A percentile compares a stretch with the other conserved stretches of the same genome.
Conservation (phyloP, 2,113 vertebrate species). For the Tetrao urogallus region DNA sequence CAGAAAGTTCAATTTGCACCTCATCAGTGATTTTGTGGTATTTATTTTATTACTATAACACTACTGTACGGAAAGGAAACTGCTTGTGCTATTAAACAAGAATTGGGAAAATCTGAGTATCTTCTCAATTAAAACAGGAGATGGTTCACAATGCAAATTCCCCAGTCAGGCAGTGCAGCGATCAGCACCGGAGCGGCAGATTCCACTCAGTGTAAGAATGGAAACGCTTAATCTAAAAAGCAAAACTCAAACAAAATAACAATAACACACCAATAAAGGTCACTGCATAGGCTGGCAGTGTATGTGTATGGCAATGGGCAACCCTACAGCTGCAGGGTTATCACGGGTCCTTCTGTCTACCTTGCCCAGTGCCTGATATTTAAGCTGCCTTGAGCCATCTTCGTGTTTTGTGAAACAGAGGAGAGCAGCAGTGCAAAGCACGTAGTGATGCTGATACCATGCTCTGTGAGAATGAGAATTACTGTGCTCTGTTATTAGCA, state of each 20-base stretch:
- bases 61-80: conserved; percentile 68
- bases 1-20: conserved; percentile 81
- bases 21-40: conserved; percentile 79
- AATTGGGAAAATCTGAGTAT: conserved; percentile 55
- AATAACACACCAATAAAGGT: neutral
- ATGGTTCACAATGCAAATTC: conserved; percentile 38
- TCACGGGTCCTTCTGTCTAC: neutral
- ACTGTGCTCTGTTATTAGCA: neutral
- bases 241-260: neutral
- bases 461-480: neutral
- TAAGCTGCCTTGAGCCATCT: neutral
- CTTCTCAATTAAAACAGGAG: conserved; percentile 74
- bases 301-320: neutral
- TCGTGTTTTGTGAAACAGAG: neutral
- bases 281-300: conserved; percentile 30
- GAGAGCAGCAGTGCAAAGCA: neutral
- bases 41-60: conserved; percentile 81
- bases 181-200: conserved; percentile 18
- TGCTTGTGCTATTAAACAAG: conserved; percentile 73
- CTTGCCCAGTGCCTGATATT: neutral
- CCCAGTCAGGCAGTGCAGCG: conserved; percentile 46
- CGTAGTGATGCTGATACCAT: neutral
- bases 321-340: neutral
- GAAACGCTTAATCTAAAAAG: conserved; percentile 42
- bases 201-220: conserved; percentile 48